Percentiles rank a stretch among this genome's conserved stretches.
These are phyloP conservation scores for Sardinella longiceps DNA, from an alignment of 2,797 vertebrate species.

Conservation along the genomic window DNA sequence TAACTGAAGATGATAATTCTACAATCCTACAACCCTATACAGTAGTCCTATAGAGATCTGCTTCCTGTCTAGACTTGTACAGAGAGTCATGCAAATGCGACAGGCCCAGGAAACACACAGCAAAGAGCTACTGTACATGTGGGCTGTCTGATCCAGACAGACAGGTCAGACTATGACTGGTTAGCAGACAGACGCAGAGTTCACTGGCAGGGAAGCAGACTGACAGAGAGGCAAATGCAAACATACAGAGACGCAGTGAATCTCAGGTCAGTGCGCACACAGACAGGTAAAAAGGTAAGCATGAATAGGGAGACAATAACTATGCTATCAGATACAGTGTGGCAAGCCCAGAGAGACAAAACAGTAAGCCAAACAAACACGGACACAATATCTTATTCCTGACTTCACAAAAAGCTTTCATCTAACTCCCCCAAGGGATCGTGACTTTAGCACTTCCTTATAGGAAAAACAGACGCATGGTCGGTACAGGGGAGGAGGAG, in stretches of 20 bases:
- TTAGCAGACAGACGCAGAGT: not conserved
- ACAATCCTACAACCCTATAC: not conserved
- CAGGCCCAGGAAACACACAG: not conserved
- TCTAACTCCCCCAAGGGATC: not conserved
- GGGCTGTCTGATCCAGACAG: not conserved
- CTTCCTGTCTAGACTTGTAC: not conserved
- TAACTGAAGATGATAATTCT: not conserved
- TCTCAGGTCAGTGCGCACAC: not conserved
- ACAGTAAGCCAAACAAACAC: not conserved
- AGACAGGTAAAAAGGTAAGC: not conserved
- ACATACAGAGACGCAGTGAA: not conserved
- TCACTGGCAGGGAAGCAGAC: not conserved
- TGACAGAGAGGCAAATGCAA: not conserved
- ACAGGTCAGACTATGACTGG: not conserved
- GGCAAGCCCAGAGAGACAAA: conserved; percentile 7
- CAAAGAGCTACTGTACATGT: not conserved
- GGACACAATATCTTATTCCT: not conserved
- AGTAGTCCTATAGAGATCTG: not conserved
- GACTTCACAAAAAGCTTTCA: not conserved
- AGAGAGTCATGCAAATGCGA: not conserved
- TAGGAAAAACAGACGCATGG: not conserved
- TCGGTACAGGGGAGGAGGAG: not conserved
- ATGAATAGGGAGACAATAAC: not conserved
- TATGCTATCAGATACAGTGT: not conserved
- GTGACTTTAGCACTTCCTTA: not conserved